Evolutionary conservation across 2,113 vertebrate species (phyloP).

Genomic region (Lepus europaeus): DNA sequence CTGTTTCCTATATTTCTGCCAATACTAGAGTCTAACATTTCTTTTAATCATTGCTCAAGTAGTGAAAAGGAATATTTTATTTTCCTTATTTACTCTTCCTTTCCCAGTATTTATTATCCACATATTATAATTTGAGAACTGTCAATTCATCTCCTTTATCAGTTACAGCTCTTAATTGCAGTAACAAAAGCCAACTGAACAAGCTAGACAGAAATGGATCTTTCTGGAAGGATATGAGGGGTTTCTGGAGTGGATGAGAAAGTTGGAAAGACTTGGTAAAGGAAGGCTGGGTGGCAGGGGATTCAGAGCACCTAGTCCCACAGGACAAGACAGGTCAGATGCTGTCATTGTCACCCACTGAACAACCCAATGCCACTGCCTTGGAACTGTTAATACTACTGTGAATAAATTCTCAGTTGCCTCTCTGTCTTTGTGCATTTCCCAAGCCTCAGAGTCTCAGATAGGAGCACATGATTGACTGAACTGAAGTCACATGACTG

Average conservation of each 20-base stretch:
- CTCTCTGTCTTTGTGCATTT: not conserved
- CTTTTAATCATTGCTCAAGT: not conserved
- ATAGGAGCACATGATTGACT: not conserved
- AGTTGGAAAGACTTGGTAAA: not conserved
- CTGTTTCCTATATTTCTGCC: not conserved
- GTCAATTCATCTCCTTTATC: not conserved
- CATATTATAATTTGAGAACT: not conserved
- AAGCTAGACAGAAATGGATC: not conserved
- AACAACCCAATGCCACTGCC: not conserved
- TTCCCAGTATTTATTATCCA: slow-evolving; percentile 2
- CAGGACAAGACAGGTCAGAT: not conserved
- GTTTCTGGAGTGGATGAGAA: not conserved
- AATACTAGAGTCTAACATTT: not conserved
- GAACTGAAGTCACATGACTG: not conserved
- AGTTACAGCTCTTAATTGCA: not conserved
- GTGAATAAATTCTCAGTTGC: not conserved
- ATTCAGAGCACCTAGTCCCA: not conserved
- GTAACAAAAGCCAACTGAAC: not conserved
- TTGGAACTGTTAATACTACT: not conserved
- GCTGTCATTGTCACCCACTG: not conserved
- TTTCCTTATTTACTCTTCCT: slow-evolving; percentile 20
- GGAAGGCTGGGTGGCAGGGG: not conserved
- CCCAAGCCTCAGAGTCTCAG: slow-evolving; percentile 11
- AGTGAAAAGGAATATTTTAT: not conserved
- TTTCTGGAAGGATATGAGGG: not conserved